Percentiles rank a stretch among this genome's conserved stretches.
These are phyloP conservation scores for Coenobita brevimanus DNA, from an alignment of 1,140 invertebrate species.

Conservation along the genomic window DNA sequence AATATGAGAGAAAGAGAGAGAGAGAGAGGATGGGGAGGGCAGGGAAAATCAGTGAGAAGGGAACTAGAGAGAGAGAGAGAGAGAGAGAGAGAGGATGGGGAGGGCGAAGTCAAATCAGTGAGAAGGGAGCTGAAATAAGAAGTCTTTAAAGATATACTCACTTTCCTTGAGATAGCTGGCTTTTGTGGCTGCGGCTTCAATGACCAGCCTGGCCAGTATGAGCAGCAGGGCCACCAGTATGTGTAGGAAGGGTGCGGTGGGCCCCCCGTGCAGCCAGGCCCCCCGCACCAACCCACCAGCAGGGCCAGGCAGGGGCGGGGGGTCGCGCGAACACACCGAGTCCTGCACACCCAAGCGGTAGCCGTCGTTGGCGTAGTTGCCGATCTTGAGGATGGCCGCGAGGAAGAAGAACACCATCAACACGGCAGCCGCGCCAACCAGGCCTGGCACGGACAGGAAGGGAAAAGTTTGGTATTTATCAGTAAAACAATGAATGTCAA, in stretches of 20 bases:
- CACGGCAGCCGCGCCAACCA: slow-evolving; percentile 78
- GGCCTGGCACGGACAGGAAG: too few species aligned
- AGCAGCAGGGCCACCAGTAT: slow-evolving; percentile 85
- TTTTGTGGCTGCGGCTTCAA: slow-evolving; percentile 86
- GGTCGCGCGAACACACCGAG: slow-evolving; percentile 79
- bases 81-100: not conserved
- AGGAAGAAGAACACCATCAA: slow-evolving; percentile 79
- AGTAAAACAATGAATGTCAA: too few species aligned
- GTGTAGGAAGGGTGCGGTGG: slow-evolving; percentile 86
- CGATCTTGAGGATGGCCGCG: slow-evolving; percentile 81
- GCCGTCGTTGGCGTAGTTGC: slow-evolving; percentile 89
- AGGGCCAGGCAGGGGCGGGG: slow-evolving; percentile 72
- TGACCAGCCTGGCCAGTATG: slow-evolving; percentile 83
- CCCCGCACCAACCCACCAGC: slow-evolving; percentile 53
- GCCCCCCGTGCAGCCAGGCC: slow-evolving; percentile 85
- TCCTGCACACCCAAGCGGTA: slow-evolving; percentile 81
- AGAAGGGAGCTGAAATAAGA: not conserved
- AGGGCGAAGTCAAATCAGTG: not conserved
- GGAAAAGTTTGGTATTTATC: too few species aligned
- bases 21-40: not conserved
- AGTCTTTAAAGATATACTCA: slow-evolving; percentile 73
- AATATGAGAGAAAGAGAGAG: not conserved
- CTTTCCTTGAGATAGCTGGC: slow-evolving; percentile 85
- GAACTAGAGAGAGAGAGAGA: not conserved
- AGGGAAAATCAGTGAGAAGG: not conserved